Evolutionary conservation across 2,113 vertebrate genomes (phyloP).

Genomic region (Pseudorasbora parva): DNA sequence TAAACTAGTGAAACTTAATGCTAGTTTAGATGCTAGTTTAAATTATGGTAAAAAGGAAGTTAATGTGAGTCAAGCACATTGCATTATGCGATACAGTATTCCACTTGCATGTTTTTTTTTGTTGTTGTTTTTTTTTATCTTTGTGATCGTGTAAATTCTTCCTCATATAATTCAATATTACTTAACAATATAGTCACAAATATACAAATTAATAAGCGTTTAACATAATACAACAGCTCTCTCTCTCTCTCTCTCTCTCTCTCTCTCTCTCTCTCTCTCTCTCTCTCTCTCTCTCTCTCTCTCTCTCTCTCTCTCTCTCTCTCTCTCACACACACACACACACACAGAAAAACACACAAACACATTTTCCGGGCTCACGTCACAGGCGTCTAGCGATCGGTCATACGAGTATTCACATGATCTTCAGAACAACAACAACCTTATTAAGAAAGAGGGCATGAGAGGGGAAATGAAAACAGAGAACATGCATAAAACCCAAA

Average conservation of each 20-base stretch:
- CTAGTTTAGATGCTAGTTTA: not conserved
- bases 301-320: no score
- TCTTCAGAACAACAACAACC: slow-evolving; percentile 64
- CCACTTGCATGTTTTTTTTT: no score
- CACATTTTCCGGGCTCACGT: not conserved
- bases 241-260: no score
- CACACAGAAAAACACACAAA: not conserved
- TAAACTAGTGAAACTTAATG: not conserved
- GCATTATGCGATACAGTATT: not conserved
- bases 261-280: no score
- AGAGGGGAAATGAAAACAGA: not conserved
- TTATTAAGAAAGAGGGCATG: slow-evolving; percentile 58
- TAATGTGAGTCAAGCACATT: not conserved
- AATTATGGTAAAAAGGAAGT: not conserved
- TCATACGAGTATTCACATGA: slow-evolving; percentile 77
- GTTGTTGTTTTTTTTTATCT: no score
- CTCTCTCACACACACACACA: no score
- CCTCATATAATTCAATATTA: not conserved
- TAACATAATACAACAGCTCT: not conserved
- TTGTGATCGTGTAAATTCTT: not conserved
- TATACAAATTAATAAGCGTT: not conserved
- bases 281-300: no score
- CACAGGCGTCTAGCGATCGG: slow-evolving; percentile 43
- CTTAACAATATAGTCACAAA: not conserved
- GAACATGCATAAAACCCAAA: slow-evolving; percentile 43